These are phyloP conservation scores for Plecturocebus donacophilus DNA, from an alignment of 2,113 vertebrate genomes.

Conservation along the genomic window DNA sequence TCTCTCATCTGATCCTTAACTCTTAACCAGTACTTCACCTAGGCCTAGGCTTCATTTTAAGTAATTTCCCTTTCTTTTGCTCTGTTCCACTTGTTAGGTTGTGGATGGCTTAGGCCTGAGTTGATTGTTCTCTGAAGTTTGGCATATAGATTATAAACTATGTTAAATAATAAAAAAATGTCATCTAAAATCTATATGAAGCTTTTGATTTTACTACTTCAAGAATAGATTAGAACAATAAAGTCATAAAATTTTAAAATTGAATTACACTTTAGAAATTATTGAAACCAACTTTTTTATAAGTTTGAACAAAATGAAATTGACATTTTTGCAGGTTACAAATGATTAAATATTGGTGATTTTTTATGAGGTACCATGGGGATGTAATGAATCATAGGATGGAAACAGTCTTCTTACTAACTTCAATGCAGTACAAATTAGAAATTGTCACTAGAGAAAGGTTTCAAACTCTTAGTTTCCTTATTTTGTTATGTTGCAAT, in stretches of 20 bases:
- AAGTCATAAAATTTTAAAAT: not conserved
- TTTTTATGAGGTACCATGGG: conserved; percentile 77
- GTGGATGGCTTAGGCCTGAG: not conserved
- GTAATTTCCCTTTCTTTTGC: not conserved
- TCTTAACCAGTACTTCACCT: not conserved
- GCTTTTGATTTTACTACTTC: not conserved
- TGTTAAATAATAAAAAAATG: not conserved
- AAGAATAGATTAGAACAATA: conserved; percentile 1
- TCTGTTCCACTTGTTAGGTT: not conserved
- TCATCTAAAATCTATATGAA: not conserved
- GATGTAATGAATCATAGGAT: conserved; percentile 91
- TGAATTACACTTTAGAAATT: not conserved
- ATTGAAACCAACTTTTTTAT: not conserved
- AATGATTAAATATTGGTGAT: not conserved
- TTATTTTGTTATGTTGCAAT: not conserved
- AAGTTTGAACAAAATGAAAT: not conserved
- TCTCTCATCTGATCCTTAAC: not conserved
- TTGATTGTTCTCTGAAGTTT: not conserved
- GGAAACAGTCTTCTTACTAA: conserved; percentile 92
- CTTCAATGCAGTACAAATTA: conserved; percentile 38
- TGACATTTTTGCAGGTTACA: not conserved
- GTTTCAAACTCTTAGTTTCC: not conserved
- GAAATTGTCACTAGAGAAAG: not conserved
- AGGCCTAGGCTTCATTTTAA: not conserved
- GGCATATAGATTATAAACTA: not conserved